Base-by-base conservation (phyloP, 2,797 vertebrate genomes). In the Sylvia borin region DNA sequence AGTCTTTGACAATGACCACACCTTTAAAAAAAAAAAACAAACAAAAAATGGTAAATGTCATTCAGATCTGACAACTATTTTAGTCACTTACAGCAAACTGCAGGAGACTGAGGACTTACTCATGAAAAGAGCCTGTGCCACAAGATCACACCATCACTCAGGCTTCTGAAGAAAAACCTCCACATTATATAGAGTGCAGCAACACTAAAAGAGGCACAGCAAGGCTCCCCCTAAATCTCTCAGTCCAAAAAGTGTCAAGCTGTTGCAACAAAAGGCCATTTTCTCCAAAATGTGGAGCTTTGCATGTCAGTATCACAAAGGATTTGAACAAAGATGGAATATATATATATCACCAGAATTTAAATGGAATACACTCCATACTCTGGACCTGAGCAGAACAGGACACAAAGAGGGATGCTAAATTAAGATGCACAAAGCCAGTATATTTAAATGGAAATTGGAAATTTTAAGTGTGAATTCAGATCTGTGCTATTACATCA, bases 1-100 rank as follows among this genome's bases (percentile, higher is more conserved):
- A 99, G 96, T 79, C 81, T 98, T 60, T 98, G 98, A 97, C 99
- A 99, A 96, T 99, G 99, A 51, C 99, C 99, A 97, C 99, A 99
- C 99, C 99, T 99, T 88, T 6, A 32, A 21, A n/a, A 50, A 62
- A n/a, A 51, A 27, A 22, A 11, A n/a, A 36, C 6, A 78, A 81
- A 48, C 17, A 57, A 60, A 58, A 36, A 16, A 11, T 1, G 26
- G 11, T 45, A 48, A 81, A 5, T 57, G 13, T 70, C 38, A 54
- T 34, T 88, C 67, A 79, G 36, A 66, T n/a, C 32, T 61, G 32
- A 31, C 10, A 73, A 48, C 8, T 74, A 42, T 51, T 79, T 87
- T 15, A 77, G 25, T 24, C 6, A 13, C 47, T 58, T 10, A 21
- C 4, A 71, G n/a, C 9, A 57, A 87, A 38, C 12, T 21, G 15